phyloP scores from a whole-genome alignment of 2,797 vertebrate genomes.

The Melanogrammus aeglefinus region DNA sequence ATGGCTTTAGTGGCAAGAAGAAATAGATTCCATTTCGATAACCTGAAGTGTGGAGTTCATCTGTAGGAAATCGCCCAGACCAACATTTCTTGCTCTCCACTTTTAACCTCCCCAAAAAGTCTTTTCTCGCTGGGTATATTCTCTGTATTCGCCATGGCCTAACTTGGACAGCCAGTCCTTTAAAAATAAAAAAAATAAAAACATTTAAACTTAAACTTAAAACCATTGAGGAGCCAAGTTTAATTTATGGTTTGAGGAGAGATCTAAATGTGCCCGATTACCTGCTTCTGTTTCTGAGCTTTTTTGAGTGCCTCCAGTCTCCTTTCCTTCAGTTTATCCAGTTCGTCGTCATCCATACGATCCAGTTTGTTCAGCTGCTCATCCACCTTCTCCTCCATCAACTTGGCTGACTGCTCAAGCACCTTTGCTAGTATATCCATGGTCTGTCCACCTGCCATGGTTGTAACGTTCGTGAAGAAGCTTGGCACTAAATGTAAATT shows the following conservation, averaged over 20 bases:
- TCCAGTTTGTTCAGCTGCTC: constrained; percentile 86
- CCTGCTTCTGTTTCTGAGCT: constrained; percentile 96
- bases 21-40: constrained; percentile 13
- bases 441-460: constrained; percentile 78
- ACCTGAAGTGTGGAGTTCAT: constrained; percentile 94
- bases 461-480: constrained; percentile 26
- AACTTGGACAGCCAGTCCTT: constrained; percentile 97
- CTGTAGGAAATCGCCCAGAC: constrained; percentile 98
- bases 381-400: constrained; percentile 90
- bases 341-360: constrained; percentile 89
- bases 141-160: constrained; percentile 94
- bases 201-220: background rate
- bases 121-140: constrained; percentile 93
- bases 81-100: constrained; percentile 92
- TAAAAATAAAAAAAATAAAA: constrained; percentile 29
- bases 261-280: constrained; percentile 39
- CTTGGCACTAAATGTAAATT: constrained; percentile 7
- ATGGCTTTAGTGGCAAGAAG: background rate
- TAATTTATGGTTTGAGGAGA: background rate
- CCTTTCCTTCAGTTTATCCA: constrained; percentile 88
- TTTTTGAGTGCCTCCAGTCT: constrained; percentile 91
- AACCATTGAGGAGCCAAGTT: background rate
- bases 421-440: constrained; percentile 83
- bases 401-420: constrained; percentile 83
- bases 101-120: constrained; percentile 98